Percentiles rank a stretch among this genome's conserved stretches.
Evolutionary conservation across 2,113 vertebrate species (phyloP).

Genomic region (Vidua macroura): DNA sequence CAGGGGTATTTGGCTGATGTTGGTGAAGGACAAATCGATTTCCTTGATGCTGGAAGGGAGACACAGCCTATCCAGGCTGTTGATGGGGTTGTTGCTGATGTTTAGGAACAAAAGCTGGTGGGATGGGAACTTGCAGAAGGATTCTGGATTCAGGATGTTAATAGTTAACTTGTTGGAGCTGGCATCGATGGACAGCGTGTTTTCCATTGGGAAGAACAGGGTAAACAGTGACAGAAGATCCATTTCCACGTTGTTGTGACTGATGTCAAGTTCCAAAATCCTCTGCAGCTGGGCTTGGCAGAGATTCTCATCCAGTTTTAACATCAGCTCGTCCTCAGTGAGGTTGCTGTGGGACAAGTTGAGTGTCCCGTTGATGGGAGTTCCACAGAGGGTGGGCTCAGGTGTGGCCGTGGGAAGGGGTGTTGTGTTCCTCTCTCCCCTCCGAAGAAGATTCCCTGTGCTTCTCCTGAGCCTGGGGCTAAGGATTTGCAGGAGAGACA

Average conservation of each 20-base stretch:
- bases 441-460: not conserved
- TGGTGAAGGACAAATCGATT: constrained; percentile 62
- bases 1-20: constrained; percentile 27
- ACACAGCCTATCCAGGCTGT: constrained; percentile 18
- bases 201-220: constrained; percentile 25
- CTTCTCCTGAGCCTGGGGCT: not conserved
- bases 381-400: not conserved
- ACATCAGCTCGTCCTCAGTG: not conserved
- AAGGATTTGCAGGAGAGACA: not conserved
- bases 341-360: constrained; percentile 26
- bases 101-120: constrained; percentile 31
- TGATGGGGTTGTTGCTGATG: constrained; percentile 64
- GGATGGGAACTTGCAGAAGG: not conserved
- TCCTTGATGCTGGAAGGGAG: constrained; percentile 30
- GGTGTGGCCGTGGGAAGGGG: not conserved
- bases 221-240: not conserved
- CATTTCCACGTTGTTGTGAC: constrained; percentile 14
- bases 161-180: constrained; percentile 50
- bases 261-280: constrained; percentile 28
- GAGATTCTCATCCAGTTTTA: not conserved
- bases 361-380: not conserved
- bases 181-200: not conserved
- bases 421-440: not conserved
- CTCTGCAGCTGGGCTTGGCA: not conserved
- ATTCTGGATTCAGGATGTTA: not conserved